Evolutionary conservation across 2,797 vertebrate species (phyloP).

Genomic region (Cygnus olor): DNA sequence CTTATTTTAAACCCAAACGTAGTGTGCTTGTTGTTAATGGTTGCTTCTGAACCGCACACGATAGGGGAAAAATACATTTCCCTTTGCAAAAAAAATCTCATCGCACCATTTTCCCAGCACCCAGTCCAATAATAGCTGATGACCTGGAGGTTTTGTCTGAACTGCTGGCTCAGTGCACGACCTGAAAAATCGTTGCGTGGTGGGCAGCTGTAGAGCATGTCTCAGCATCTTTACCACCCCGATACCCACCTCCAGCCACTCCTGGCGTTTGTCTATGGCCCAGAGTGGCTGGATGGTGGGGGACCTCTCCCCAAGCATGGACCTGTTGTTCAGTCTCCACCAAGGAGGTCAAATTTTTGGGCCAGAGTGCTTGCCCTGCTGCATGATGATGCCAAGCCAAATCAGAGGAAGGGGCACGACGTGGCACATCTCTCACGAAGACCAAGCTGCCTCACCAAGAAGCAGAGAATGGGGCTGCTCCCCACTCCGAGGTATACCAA

Average conservation of each 20-base stretch:
- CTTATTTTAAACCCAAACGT: neutral
- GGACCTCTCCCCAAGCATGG: neutral
- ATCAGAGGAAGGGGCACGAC: neutral
- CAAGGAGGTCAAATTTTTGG: neutral
- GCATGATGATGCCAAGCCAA: accelerated
- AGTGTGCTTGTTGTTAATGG: neutral
- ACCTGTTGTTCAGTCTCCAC: neutral
- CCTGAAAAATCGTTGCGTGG: neutral
- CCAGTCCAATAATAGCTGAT: neutral
- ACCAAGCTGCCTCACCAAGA: neutral
- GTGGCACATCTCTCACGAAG: neutral
- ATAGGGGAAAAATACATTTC: neutral
- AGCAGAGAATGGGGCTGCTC: neutral
- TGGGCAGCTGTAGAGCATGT: neutral
- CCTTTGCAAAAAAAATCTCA: neutral
- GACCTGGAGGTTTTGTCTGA: neutral
- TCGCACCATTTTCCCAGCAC: neutral
- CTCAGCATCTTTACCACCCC: neutral
- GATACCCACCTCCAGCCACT: neutral
- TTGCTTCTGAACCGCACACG: neutral
- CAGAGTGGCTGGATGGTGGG: neutral
- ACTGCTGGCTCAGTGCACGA: neutral
- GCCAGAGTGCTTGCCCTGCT: neutral
- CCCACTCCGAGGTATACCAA: neutral
- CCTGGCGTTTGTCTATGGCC: neutral